These are phyloP conservation scores for Protomyctophum bolini DNA, from an alignment of 2,113 vertebrate species.

Conservation along the genomic window DNA sequence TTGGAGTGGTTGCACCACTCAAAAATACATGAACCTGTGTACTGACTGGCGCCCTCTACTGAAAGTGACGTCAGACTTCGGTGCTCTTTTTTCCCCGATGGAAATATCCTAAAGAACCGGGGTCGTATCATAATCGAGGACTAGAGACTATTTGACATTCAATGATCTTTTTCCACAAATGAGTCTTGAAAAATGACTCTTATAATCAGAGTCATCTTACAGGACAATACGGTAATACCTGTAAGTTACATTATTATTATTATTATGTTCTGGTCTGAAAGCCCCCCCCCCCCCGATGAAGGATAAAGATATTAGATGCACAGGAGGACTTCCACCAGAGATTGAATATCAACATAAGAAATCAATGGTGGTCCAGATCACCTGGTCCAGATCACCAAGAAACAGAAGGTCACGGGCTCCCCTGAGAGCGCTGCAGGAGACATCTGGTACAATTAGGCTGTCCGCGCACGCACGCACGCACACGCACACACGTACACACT, in stretches of 20 bases:
- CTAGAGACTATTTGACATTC: too few relatives aligned
- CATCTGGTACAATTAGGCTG: constrained; percentile 54
- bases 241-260: background rate
- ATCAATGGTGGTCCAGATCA: constrained; percentile 24
- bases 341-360: background rate
- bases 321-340: background rate
- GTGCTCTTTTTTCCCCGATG: too few relatives aligned
- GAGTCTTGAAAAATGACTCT: too few relatives aligned
- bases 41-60: too few relatives aligned
- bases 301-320: background rate
- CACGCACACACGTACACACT: background rate
- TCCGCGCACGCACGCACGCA: constrained; percentile 22
- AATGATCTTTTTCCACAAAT: too few relatives aligned
- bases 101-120: too few relatives aligned
- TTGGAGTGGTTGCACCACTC: too few relatives aligned
- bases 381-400: constrained; percentile 34
- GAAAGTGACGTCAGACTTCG: too few relatives aligned
- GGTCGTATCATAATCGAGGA: too few relatives aligned
- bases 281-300: background rate
- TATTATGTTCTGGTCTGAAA: background rate
- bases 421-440: constrained; percentile 43
- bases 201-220: too few relatives aligned
- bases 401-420: constrained; percentile 52
- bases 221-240: background rate
- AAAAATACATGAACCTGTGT: too few relatives aligned